These are phyloP conservation scores for Scomber colias DNA, from an alignment of 2,113 vertebrate species.

Conservation along the genomic window DNA sequence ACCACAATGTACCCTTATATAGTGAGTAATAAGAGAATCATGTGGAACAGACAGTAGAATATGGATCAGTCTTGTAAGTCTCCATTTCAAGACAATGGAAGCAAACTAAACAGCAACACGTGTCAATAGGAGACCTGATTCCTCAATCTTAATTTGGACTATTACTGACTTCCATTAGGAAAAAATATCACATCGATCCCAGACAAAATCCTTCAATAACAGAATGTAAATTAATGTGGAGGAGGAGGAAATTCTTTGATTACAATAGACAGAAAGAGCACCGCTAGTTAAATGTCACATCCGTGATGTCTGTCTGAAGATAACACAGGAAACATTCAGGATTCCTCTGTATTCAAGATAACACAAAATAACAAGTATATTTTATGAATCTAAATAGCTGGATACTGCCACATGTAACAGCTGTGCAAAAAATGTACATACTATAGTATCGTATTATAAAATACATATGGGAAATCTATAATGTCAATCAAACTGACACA, in stretches of 20 bases:
- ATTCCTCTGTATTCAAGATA: constrained; percentile 14
- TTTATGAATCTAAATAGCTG: neutral
- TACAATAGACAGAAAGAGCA: constrained; percentile 33
- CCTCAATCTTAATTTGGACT: constrained; percentile 63
- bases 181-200: constrained; percentile 65
- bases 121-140: constrained; percentile 38
- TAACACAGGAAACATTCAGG: constrained; percentile 20
- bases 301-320: constrained; percentile 33
- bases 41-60: constrained; percentile 17
- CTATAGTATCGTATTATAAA: neutral
- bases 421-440: no score
- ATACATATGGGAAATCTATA: no score
- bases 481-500: no score
- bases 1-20: constrained; percentile 19
- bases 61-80: constrained; percentile 44
- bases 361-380: constrained; percentile 24
- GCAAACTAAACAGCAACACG: constrained; percentile 20
- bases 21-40: constrained; percentile 37
- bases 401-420: neutral
- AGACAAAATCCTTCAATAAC: constrained; percentile 53
- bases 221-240: constrained; percentile 55
- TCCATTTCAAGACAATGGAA: constrained; percentile 40
- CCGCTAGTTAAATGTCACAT: constrained; percentile 56
- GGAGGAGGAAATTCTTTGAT: constrained; percentile 52
- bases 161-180: constrained; percentile 58